phyloP scores from a whole-genome alignment of 2,113 vertebrate genomes.

The Perccottus glenii region DNA sequence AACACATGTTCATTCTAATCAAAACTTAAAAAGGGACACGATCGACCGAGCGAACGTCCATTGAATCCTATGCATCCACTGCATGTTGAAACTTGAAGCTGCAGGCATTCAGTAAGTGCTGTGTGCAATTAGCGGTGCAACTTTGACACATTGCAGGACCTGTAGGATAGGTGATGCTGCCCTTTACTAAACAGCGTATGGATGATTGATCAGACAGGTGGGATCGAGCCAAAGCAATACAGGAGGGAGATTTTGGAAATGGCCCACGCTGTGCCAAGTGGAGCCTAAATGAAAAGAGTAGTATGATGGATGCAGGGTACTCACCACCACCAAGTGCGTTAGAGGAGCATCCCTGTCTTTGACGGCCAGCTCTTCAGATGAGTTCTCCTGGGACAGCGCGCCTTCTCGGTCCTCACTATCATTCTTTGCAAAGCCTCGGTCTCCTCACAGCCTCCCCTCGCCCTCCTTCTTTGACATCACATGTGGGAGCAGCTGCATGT shows the following conservation, averaged over 20 bases:
- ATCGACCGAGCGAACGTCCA: conserved; percentile 35
- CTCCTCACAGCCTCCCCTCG: conserved; percentile 49
- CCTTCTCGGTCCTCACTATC: conserved; percentile 64
- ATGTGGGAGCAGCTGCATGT: conserved; percentile 23
- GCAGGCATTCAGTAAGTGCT: conserved; percentile 32
- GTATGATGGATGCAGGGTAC: conserved; percentile 29
- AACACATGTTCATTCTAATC: conserved; percentile 63
- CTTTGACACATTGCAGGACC: conserved; percentile 53
- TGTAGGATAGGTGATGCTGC: conserved; percentile 21
- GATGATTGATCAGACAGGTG: conserved; percentile 73
- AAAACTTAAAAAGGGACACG: conserved; percentile 61
- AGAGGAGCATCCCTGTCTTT: conserved; percentile 72
- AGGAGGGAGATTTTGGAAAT: conserved; percentile 6
- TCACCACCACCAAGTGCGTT: conserved; percentile 68
- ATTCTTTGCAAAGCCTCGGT: conserved; percentile 58
- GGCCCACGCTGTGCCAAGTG: conserved; percentile 27
- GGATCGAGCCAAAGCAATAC: conserved; percentile 27
- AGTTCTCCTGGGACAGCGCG: conserved; percentile 75
- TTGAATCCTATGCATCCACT: conserved; percentile 6
- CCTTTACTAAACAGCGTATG: conserved; percentile 37
- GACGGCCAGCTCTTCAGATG: conserved; percentile 61
- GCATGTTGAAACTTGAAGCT: conserved; percentile 27
- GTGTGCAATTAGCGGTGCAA: conserved; percentile 39
- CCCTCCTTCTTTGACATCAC: conserved; percentile 54
- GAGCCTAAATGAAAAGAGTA: background rate